Base-by-base conservation (phyloP, 2,797 vertebrate species). In the Hylomyscus alleni region DNA sequence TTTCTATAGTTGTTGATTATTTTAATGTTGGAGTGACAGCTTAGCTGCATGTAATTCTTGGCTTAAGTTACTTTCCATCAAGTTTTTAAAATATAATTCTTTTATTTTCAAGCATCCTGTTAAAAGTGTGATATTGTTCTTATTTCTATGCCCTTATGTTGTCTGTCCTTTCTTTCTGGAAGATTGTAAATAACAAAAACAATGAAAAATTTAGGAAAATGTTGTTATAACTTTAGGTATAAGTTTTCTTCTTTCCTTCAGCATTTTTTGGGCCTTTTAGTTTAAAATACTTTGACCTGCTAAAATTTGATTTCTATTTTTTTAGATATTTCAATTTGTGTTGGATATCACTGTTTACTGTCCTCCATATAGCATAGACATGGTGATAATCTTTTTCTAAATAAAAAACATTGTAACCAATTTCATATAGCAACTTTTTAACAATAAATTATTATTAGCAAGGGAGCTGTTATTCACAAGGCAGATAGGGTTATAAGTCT, bases 251-350 rank as follows among this genome's bases (percentile, higher is more conserved):
- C 15, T 95, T 40, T 93, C 62, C 83, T 93, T 73, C 44, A 67
- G 8, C 80, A 88, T 40, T 93, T 40, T 95, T 0, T 73, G 24
- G 54, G 15, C 3, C 2, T 24, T 95, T 96, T 90, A 76, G 52
- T 76, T 84, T 56, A 93, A 90, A 88, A 76, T 84, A 12, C 54
- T 91, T 93, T 93, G 89, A 58, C 56, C 96, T 92, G n/a, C 8
- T 94, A 60, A 85, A 85, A 94, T 34, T 88, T 93, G n/a, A 26
- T 69, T 54, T 89, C 69, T 85, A 29, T 56, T 85, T 91, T 90
- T 65, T 31, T 85, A 20, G 8, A 37, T n/a, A 67, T 85, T 69
- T 69, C 44, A 24, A 3, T 76, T 89, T 75, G 37, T 60, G 37
- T 89, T 76, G 56, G 12, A 29, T 86, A 87, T 90, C 29, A 78